Evolutionary conservation across 1,140 invertebrate genomes (phyloP).

Genomic region (Acyrthosiphon pisum): DNA sequence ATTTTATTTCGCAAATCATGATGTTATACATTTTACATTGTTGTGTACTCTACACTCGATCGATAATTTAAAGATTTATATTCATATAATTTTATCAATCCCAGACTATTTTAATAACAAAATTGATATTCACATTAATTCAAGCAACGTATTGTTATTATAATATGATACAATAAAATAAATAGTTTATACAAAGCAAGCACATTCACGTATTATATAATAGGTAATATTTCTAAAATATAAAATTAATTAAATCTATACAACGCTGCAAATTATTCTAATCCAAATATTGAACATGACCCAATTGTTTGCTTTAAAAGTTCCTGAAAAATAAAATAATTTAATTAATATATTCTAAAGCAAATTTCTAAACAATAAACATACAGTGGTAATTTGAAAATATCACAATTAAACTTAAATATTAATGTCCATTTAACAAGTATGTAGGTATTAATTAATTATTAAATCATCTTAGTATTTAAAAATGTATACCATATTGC

Average conservation of each 20-base stretch:
- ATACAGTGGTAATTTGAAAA: not conserved
- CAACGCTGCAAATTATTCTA: not conserved
- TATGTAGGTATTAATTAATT: not conserved
- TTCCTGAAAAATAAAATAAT: constrained; percentile 15
- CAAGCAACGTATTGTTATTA: not conserved
- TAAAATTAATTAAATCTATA: not conserved
- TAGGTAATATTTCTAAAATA: constrained; percentile 9
- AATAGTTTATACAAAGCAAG: constrained; percentile 36
- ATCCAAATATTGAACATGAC: constrained; percentile 17
- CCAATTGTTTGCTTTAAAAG: not conserved
- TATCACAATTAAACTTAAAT: not conserved
- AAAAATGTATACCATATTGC: not conserved
- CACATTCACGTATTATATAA: not conserved
- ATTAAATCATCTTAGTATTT: not conserved
- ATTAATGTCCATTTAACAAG: not conserved
- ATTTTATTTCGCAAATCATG: constrained; percentile 15
- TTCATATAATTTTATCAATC: not conserved
- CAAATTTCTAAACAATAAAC: not conserved
- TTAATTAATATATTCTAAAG: constrained; percentile 3
- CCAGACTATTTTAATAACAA: constrained; percentile 21
- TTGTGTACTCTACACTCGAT: not conserved
- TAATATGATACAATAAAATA: not conserved
- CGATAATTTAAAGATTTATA: not conserved
- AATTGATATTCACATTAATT: not conserved
- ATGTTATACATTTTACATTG: not conserved